These are phyloP conservation scores for Carposina sasakii DNA, from an alignment of 1,140 invertebrate species.

Conservation along the genomic window DNA sequence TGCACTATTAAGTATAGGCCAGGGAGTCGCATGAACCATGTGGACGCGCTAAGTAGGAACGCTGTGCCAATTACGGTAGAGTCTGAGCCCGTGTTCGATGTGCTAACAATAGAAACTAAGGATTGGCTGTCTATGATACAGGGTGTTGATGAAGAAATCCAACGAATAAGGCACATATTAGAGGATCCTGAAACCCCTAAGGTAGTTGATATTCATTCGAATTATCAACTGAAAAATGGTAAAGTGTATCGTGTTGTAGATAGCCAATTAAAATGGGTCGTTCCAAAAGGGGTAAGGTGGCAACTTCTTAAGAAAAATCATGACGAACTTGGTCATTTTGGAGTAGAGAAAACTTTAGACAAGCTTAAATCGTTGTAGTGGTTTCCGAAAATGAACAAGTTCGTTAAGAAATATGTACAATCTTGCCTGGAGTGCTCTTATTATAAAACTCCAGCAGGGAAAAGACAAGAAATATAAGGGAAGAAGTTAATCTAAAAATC, in stretches of 20 bases:
- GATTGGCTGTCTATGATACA: constrained; percentile 6
- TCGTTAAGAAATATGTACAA: neutral
- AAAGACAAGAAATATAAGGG: constrained; percentile 10
- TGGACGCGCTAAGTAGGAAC: constrained; percentile 38
- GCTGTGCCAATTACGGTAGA: constrained; percentile 7
- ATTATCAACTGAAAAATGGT: constrained; percentile 4
- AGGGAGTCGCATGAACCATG: constrained; percentile 35
- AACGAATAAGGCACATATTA: neutral
- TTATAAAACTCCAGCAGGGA: constrained; percentile 10
- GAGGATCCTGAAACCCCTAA: constrained; percentile 3
- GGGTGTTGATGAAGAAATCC: constrained; percentile 1
- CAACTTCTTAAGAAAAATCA: constrained; percentile 14
- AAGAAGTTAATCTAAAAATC: neutral
- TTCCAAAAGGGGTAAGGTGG: constrained; percentile 5
- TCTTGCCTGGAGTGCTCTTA: constrained; percentile 9
- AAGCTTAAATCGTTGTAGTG: constrained; percentile 24
- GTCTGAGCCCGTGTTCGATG: neutral
- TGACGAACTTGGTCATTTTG: constrained; percentile 27
- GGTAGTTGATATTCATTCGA: neutral
- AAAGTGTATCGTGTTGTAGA: constrained; percentile 5
- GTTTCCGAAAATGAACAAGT: constrained; percentile 16
- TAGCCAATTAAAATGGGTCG: neutral
- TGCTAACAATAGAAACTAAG: neutral
- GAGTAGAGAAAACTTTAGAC: constrained; percentile 23
- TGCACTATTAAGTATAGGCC: constrained; percentile 30